Evolutionary conservation across 1,140 invertebrate species (phyloP).

Genomic region (Papilio polyxenes): DNA sequence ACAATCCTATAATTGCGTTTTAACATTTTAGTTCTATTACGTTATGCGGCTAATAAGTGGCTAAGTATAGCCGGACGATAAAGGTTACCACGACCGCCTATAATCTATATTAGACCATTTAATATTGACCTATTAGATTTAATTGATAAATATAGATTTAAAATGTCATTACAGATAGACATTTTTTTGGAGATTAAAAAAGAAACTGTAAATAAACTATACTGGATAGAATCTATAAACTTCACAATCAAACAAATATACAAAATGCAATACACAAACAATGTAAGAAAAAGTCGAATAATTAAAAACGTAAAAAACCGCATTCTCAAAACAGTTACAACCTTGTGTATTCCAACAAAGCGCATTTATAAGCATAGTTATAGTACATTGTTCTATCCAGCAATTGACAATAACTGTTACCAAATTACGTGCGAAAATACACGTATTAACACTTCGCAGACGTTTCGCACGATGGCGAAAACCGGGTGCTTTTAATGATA

Average conservation of each 20-base stretch:
- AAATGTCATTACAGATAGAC: too few relatives aligned
- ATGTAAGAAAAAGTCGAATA: background rate
- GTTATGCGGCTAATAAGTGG: constrained; percentile 35
- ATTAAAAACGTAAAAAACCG: constrained; percentile 12
- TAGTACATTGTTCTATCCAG: constrained; percentile 32
- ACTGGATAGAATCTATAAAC: background rate
- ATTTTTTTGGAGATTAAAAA: too few relatives aligned
- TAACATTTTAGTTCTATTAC: constrained; percentile 37
- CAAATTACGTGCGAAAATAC: constrained; percentile 40
- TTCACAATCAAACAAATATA: background rate
- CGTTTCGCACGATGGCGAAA: constrained; percentile 27
- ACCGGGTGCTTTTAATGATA: constrained; percentile 29
- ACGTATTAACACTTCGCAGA: constrained; percentile 27
- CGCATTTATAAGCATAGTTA: background rate
- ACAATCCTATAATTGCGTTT: constrained; percentile 35
- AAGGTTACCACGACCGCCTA: constrained; percentile 35
- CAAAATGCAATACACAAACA: background rate
- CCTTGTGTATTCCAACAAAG: constrained; percentile 28
- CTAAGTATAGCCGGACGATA: constrained; percentile 29
- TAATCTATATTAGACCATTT: constrained; percentile 30
- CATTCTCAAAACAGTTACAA: constrained; percentile 21
- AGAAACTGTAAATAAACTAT: background rate
- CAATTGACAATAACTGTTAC: constrained; percentile 38
- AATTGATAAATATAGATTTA: background rate
- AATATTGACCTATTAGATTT: constrained; percentile 23